phyloP scores from a whole-genome alignment of 2,797 vertebrate genomes.

The Neosilurus mollespiculum region DNA sequence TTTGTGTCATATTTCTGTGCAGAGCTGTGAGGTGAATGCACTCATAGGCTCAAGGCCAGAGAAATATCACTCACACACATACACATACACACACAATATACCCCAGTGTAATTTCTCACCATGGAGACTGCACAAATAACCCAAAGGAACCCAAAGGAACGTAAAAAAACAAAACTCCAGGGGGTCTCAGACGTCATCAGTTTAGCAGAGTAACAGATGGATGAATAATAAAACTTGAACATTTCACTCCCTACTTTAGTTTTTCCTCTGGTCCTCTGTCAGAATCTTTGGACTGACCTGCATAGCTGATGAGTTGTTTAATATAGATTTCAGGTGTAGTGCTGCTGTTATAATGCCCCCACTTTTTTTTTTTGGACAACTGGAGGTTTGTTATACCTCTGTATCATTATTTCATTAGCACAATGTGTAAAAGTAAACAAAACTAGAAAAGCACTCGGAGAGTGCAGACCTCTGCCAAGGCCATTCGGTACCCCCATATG shows the following conservation, averaged over 20 bases:
- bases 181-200: constrained; percentile 13
- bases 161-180: constrained; percentile 33
- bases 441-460: no score
- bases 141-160: constrained; percentile 31
- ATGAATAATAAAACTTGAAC: not conserved
- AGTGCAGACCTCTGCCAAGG: no score
- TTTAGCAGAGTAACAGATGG: not conserved
- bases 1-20: constrained; percentile 27
- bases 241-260: not conserved
- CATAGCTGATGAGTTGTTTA: not conserved
- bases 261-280: not conserved
- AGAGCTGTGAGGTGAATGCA: constrained; percentile 21
- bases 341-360: not conserved
- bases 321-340: not conserved
- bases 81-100: not conserved
- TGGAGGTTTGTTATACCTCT: not conserved
- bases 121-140: constrained; percentile 29
- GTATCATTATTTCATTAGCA: not conserved
- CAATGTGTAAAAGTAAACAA: not conserved
- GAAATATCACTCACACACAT: constrained; percentile 8
- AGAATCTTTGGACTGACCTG: not conserved
- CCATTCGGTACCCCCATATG: no score
- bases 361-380: not conserved
- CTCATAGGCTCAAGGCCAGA: constrained; percentile 34
- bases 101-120: constrained; percentile 29